phyloP scores from a whole-genome alignment of 2,113 vertebrate genomes.

The Halcyon malimbica region DNA sequence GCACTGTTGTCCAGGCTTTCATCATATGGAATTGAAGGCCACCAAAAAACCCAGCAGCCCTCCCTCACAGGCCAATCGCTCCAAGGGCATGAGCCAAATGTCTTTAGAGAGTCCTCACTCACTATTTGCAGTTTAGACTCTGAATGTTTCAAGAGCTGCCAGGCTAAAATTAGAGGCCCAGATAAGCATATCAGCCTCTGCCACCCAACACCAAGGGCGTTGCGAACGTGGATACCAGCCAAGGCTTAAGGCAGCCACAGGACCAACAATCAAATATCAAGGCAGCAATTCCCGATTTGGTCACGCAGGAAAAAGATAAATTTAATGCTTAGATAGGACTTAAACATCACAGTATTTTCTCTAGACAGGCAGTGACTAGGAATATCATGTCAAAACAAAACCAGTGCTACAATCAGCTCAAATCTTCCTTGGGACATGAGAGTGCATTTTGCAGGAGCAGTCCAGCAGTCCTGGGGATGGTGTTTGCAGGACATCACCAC shows the following conservation, averaged over 20 bases:
- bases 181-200: not conserved
- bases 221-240: fast-evolving
- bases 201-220: slow-evolving; percentile 14
- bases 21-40: not conserved
- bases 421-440: not conserved
- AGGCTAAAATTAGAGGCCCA: slow-evolving; percentile 41
- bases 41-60: not conserved
- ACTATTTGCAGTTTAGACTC: not conserved
- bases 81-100: not conserved
- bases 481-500: not conserved
- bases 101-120: not conserved
- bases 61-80: not conserved
- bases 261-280: not conserved
- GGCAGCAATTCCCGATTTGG: not conserved
- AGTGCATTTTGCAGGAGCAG: fast-evolving
- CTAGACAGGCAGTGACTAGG: fast-evolving
- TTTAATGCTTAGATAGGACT: not conserved
- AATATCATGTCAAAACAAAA: not conserved
- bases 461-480: not conserved
- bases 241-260: not conserved
- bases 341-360: not conserved
- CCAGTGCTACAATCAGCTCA: not conserved
- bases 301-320: not conserved
- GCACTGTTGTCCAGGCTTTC: not conserved
- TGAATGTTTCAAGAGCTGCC: not conserved